Conservation (phyloP, 2,113 vertebrate genomes). For the Centropristis striata region DNA sequence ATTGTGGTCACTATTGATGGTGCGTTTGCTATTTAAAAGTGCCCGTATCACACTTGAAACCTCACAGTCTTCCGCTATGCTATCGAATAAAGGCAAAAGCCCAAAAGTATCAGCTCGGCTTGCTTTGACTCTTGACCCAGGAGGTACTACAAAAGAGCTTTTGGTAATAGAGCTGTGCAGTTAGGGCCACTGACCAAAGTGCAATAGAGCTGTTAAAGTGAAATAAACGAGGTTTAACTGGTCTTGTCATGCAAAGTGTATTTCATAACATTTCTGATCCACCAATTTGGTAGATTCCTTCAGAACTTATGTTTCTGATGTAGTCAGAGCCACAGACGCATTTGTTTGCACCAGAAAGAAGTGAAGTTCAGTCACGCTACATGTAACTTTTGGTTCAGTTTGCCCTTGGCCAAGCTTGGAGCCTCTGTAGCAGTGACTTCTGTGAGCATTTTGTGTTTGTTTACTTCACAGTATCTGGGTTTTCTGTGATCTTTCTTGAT, state of each 20-base stretch:
- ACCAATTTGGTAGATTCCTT: too few species aligned
- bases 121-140: too few species aligned
- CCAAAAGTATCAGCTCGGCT: too few species aligned
- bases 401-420: slow-evolving; percentile 28
- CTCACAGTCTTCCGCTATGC: too few species aligned
- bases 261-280: background rate
- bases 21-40: too few species aligned
- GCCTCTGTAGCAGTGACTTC: background rate
- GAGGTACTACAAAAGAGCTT: too few species aligned
- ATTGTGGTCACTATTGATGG: too few species aligned
- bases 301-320: background rate
- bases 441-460: background rate
- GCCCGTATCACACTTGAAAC: too few species aligned
- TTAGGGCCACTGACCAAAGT: background rate
- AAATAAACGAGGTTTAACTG: background rate
- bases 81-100: too few species aligned
- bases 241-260: background rate
- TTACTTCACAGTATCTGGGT: background rate
- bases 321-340: background rate
- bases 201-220: background rate
- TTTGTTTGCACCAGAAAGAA: background rate
- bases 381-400: background rate
- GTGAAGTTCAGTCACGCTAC: background rate
- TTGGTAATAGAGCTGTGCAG: too few species aligned
- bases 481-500: slow-evolving; percentile 14